Percentiles rank a stretch among this genome's conserved stretches.
Conservation (phyloP, 2,113 vertebrate species). For the Nanorana parkeri region DNA sequence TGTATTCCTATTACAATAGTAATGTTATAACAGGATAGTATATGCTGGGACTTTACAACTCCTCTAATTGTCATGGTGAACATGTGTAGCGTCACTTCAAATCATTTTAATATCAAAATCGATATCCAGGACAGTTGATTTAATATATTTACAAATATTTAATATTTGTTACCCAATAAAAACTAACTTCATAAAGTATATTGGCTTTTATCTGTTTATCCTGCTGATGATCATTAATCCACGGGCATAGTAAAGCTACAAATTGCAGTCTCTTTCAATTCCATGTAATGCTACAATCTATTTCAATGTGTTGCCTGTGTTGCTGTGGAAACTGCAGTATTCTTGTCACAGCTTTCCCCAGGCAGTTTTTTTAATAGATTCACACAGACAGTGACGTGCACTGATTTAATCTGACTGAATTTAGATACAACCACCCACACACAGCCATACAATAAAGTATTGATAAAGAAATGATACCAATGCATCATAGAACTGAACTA, state of each 20-base stretch:
- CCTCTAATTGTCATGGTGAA: too few relatives aligned
- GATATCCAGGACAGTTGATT: neutral
- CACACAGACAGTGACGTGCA: slow-evolving; percentile 51
- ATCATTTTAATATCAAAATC: too few relatives aligned
- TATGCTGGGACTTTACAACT: too few relatives aligned
- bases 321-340: slow-evolving; percentile 51
- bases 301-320: slow-evolving; percentile 52
- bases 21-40: too few relatives aligned
- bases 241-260: slow-evolving; percentile 3
- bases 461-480: slow-evolving; percentile 10
- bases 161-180: neutral
- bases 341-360: slow-evolving; percentile 47
- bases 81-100: too few relatives aligned
- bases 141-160: slow-evolving; percentile 1
- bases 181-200: neutral
- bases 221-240: neutral
- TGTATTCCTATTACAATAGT: too few relatives aligned
- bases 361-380: slow-evolving; percentile 49
- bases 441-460: slow-evolving; percentile 33
- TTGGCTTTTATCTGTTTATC: neutral
- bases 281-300: slow-evolving; percentile 41
- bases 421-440: slow-evolving; percentile 46
- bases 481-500: neutral
- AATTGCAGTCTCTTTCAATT: slow-evolving; percentile 39
- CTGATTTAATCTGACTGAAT: slow-evolving; percentile 51